A percentile compares a stretch with the other conserved stretches of the same genome.
Conservation (phyloP, 2,113 vertebrate species). For the Kryptolebias marmoratus region DNA sequence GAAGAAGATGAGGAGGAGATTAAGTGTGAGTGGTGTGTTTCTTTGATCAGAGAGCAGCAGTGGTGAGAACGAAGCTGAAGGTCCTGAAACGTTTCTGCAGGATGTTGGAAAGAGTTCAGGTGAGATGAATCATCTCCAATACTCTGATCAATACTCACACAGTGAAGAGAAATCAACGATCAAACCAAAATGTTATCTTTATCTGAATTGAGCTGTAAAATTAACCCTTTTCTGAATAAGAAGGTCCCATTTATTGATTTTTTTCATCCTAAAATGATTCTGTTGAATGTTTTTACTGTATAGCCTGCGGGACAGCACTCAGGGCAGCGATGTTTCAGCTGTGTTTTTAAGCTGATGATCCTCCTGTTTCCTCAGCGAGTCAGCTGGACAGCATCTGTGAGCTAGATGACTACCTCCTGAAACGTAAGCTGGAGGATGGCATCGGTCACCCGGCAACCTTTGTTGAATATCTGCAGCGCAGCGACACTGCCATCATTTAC, state of each 20-base stretch:
- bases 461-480: conserved; percentile 92
- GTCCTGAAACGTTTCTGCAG: conserved; percentile 86
- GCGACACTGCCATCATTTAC: conserved; percentile 96
- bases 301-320: background rate
- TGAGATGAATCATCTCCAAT: conserved; percentile 65
- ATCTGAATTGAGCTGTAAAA: background rate
- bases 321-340: background rate
- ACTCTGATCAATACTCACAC: background rate
- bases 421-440: conserved; percentile 89
- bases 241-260: no score
- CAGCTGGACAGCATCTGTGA: conserved; percentile 87
- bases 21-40: conserved; percentile 26
- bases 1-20: background rate
- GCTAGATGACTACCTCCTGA: conserved; percentile 90
- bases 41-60: conserved; percentile 87
- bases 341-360: background rate
- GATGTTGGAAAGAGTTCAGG: conserved; percentile 87
- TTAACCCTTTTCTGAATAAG: no score
- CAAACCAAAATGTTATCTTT: background rate
- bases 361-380: conserved; percentile 80
- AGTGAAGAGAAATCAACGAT: background rate
- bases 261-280: no score
- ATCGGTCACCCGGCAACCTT: conserved; percentile 89
- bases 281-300: no score
- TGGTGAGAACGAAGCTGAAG: conserved; percentile 87